Base-by-base conservation (phyloP, 2,113 vertebrate genomes). In the Nycticebus coucang region DNA sequence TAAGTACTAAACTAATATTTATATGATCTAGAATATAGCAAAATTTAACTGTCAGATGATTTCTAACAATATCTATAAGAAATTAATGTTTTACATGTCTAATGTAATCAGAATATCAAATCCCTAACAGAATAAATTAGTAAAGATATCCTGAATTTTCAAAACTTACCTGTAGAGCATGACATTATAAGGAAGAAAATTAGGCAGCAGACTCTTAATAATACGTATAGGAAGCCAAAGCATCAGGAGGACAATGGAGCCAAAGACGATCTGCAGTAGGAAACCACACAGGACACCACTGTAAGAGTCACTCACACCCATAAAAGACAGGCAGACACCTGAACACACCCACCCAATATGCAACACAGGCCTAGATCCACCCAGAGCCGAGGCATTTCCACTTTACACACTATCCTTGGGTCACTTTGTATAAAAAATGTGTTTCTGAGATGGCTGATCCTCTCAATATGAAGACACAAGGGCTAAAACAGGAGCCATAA, bases 221-320 rank as follows among this genome's bases (percentile, higher is more conserved):
- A 99, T 99, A 83, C 99, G 98, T 95, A 99, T 99, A 69, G 99
- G 99, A 95, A 99, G 99, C 99, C 99, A 99, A 87, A 99, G 99
- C 99, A 99, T 99, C 95, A 99, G 98, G 45, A 99, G 98, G 18
- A 99, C 99, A 84, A 99, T 99, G 95, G 99, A 99, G 84, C 99
- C 99, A 98, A 99, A 99, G 84, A 99, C 99, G 92, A 99, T 99
- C 99, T 99, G 98, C 81, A 98, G 97, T 0, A 81, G 91, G 22
- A 87, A 95, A 79, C 33, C 59, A 8, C 35, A 17, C 24, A 55
- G 0, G 18, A 50, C n/a, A 18, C 2, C 33, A 19, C 3, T 35
- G 5, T 64, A 53, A 91, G 28, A 71, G 35, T n/a, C 45, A 66
- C 50, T 10, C 7, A 60, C 26, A 74, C 33, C 22, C 0, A 0